phyloP scores from a whole-genome alignment of 2,113 vertebrate species.

The Gila orcuttii region DNA sequence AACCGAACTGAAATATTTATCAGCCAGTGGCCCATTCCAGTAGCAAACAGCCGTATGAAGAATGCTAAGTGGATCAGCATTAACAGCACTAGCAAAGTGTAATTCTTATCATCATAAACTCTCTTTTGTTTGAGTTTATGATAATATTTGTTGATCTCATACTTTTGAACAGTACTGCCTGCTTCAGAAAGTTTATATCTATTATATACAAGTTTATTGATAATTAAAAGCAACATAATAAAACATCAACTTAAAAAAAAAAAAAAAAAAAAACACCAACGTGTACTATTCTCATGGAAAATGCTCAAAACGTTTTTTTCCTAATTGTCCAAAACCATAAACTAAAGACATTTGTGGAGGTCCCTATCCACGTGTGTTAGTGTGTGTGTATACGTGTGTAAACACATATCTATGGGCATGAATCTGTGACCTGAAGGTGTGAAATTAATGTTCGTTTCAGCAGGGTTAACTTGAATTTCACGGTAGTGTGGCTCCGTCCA shows the following conservation, averaged over 20 bases:
- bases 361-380: neutral
- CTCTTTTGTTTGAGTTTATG: neutral
- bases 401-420: constrained; percentile 31
- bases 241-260: too few species aligned
- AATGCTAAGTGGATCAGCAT: constrained; percentile 35
- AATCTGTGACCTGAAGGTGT: constrained; percentile 62
- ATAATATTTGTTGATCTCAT: neutral
- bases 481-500: constrained; percentile 62
- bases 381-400: constrained; percentile 7
- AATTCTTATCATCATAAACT: too few species aligned
- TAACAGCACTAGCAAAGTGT: neutral
- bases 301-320: neutral
- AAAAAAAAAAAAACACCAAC: neutral
- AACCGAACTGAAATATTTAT: constrained; percentile 34
- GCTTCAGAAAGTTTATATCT: too few species aligned
- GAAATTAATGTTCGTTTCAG: constrained; percentile 72
- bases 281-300: neutral
- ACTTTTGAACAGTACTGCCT: too few species aligned
- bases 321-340: neutral
- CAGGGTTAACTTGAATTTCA: constrained; percentile 65
- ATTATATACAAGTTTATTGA: too few species aligned
- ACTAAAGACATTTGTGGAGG: neutral
- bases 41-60: constrained; percentile 41
- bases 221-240: too few species aligned
- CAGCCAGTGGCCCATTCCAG: constrained; percentile 25